These are phyloP conservation scores for Rhodophaea formosa DNA, from an alignment of 2,888 invertebrate genomes.

Conservation along the genomic window DNA sequence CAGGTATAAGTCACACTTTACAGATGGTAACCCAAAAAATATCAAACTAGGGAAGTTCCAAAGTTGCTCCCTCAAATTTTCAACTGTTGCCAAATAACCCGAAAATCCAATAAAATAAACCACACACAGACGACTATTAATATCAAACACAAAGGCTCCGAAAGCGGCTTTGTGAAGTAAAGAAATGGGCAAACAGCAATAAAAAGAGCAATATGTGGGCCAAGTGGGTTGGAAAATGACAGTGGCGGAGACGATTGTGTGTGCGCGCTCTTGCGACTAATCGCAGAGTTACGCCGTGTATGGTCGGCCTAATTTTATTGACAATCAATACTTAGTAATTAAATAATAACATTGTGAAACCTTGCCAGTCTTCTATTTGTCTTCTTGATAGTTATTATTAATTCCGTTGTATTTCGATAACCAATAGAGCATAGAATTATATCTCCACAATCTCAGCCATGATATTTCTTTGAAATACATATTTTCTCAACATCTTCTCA, in stretches of 20 bases:
- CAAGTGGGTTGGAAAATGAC: conserved; percentile 69
- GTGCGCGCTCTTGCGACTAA: conserved; percentile 43
- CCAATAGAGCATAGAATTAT: too few relatives aligned
- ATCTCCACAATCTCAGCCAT: too few relatives aligned
- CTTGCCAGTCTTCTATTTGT: too few relatives aligned
- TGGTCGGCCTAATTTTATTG: conserved; percentile 10
- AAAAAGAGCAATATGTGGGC: conserved; percentile 53
- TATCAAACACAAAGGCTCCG: conserved; percentile 23
- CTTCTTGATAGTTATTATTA: too few relatives aligned
- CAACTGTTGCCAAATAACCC: not conserved
- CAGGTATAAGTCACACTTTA: too few relatives aligned
- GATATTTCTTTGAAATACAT: too few relatives aligned
- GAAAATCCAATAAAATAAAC: conserved; percentile 13
- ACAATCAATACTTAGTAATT: not conserved
- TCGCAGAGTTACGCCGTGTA: conserved; percentile 27
- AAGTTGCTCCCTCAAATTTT: too few relatives aligned
- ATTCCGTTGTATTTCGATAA: too few relatives aligned
- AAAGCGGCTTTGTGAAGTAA: conserved; percentile 27
- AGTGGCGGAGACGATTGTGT: conserved; percentile 44
- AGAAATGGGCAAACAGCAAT: conserved; percentile 42
- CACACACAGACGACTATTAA: conserved; percentile 28
- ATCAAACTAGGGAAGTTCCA: too few relatives aligned
- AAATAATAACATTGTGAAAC: too few relatives aligned
- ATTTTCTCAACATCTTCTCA: too few relatives aligned
- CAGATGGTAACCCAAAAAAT: too few relatives aligned